Evolutionary conservation across 2,888 invertebrate genomes (phyloP).

Genomic region (Selenia dentaria): DNA sequence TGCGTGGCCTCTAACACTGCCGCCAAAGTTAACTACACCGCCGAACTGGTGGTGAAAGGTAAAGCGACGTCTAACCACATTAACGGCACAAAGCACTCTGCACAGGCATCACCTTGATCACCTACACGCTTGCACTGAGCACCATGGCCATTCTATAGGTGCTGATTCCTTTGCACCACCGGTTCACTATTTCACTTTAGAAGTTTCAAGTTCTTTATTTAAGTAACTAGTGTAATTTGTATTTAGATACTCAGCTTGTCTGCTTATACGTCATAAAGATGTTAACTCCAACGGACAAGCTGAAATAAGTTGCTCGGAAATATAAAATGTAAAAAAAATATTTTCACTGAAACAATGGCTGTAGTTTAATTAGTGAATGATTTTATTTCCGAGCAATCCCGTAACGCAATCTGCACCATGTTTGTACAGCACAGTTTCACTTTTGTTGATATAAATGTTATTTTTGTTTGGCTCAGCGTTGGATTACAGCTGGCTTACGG

Average conservation of each 20-base stretch:
- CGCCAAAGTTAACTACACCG: conserved; percentile 89
- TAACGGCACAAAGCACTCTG: conserved; percentile 47
- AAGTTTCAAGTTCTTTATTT: too few relatives aligned
- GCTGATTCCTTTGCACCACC: conserved; percentile 35
- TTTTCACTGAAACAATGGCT: neutral
- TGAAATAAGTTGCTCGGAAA: conserved; percentile 3
- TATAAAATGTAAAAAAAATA: neutral
- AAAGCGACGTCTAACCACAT: conserved; percentile 46
- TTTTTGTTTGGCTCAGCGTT: conserved; percentile 76
- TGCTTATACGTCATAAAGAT: too few relatives aligned
- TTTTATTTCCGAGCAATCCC: conserved; percentile 20
- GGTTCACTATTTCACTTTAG: conserved; percentile 24
- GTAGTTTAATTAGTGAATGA: conserved; percentile 4
- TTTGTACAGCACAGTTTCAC: conserved; percentile 37
- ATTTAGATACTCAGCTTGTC: too few relatives aligned
- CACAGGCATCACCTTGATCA: conserved; percentile 25
- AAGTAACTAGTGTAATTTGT: too few relatives aligned
- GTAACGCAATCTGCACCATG: conserved; percentile 12
- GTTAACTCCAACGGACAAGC: neutral
- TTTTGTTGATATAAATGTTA: conserved; percentile 38
- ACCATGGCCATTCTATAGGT: conserved; percentile 26
- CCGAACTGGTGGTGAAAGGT: conserved; percentile 91
- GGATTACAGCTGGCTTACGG: conserved; percentile 79
- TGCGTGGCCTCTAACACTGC: conserved; percentile 90
- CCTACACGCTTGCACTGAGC: conserved; percentile 33